Evolutionary conservation across 64 coral and sea anemone species (phyloP).

Genomic region (Actinia equina): DNA sequence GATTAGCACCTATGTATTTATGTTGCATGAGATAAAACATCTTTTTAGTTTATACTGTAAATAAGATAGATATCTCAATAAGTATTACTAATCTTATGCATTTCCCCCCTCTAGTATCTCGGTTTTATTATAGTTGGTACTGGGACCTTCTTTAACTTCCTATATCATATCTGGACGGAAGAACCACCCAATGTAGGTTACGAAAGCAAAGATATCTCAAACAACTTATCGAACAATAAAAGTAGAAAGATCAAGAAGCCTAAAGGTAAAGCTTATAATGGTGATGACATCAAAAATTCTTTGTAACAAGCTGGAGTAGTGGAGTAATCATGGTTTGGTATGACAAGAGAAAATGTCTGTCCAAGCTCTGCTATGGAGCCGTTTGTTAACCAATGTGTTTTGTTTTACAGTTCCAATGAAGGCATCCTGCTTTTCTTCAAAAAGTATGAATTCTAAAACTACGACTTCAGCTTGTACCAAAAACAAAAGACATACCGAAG

Average conservation of each 20-base stretch:
- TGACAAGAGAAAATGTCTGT: too few species aligned
- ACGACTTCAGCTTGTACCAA: not conserved
- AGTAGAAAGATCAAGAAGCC: not conserved
- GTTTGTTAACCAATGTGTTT: not conserved
- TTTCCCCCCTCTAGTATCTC: constrained; percentile 37
- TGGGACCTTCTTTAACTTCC: constrained; percentile 52
- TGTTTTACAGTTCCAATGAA: not conserved
- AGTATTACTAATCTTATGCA: not conserved
- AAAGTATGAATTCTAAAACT: not conserved
- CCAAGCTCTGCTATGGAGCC: too few species aligned
- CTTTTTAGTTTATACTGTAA: too few species aligned
- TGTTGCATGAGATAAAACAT: too few species aligned
- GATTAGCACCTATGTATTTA: too few species aligned
- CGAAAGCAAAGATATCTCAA: not conserved
- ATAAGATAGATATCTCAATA: not conserved
- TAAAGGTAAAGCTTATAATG: not conserved
- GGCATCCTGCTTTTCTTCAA: not conserved
- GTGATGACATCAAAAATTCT: not conserved
- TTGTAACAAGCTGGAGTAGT: not conserved
- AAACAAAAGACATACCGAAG: not conserved
- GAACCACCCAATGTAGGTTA: constrained; percentile 19
- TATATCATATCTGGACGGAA: constrained; percentile 47
- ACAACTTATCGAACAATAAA: not conserved
- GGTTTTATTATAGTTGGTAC: constrained; percentile 47
- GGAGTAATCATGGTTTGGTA: too few species aligned